Base-by-base conservation (phyloP, 2,888 invertebrate genomes). In the Eupithecia subumbrata region DNA sequence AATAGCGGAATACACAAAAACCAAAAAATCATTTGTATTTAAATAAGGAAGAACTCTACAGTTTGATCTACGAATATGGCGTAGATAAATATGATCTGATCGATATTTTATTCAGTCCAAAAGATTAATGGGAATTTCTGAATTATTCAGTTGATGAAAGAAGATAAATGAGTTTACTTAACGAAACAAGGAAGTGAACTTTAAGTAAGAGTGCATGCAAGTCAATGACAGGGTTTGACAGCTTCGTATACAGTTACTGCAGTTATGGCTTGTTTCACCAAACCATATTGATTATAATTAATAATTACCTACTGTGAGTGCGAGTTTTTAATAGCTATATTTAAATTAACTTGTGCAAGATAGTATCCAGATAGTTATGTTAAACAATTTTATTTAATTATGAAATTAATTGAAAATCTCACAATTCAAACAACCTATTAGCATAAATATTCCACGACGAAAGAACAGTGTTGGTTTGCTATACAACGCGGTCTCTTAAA, bases 361-460 rank as follows among this genome's bases (percentile, higher is more conserved):
- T 68, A 25, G 12, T 68, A 22, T 75, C 22, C 34, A 25, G 56
- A 52, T 43, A 52, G 45, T 52, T 72, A 72, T 75, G 69, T 40
- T 45, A 66, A 69, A 52, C 45, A 45, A 45, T 63, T 52, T 68
- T 37, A 64, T 25, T 45, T n/a, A 72, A 76, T 76, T 76, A 52
- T 48, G 0, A 71, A 71, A 66, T 64, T 74, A 75, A 73, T 75
- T 77, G 74, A 66, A 67, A 25, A 66, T 72, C 45, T 72, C 30
- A 69, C 12, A 64, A 45, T 75, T 70, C 69, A 22, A 56, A 40
- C 76, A 63, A 74, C 40, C 40, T 22, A 80, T 81, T 80, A 75
- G n/a, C 79, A 81, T 80, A 79, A 64, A 75, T 75, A 75, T 73
- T 67, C 30, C 48, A 76, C 67, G 67, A 72, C 18, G 40, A 76